phyloP scores from a whole-genome alignment of 2,797 vertebrate species.

The Gymnocypris eckloni region DNA sequence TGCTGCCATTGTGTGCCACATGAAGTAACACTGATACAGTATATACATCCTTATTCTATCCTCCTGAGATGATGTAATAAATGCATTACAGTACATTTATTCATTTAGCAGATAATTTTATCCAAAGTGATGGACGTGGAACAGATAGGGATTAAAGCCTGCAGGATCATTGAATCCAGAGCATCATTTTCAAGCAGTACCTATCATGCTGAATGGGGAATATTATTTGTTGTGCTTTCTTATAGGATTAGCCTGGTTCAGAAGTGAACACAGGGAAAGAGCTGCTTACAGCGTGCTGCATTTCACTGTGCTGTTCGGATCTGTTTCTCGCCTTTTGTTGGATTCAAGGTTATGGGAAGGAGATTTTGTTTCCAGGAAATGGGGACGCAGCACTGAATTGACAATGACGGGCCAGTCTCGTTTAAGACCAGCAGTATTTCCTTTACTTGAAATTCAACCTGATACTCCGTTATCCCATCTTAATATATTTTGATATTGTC shows the following conservation, averaged over 20 bases:
- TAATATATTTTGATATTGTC: neutral
- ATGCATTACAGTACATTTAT: neutral
- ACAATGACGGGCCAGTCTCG: slow-evolving; percentile 4
- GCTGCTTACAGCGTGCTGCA: slow-evolving; percentile 48
- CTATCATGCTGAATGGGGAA: slow-evolving; percentile 49
- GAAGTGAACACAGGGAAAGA: slow-evolving; percentile 46
- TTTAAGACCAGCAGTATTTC: slow-evolving; percentile 5
- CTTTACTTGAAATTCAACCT: slow-evolving; percentile 31
- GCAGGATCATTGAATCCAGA: neutral
- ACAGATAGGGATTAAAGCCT: neutral
- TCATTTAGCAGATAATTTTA: neutral
- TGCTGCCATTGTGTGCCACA: slow-evolving; percentile 15
- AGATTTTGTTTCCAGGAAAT: slow-evolving; percentile 45
- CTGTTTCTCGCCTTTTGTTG: slow-evolving; percentile 42
- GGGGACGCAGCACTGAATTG: slow-evolving; percentile 9
- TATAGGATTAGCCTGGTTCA: slow-evolving; percentile 67
- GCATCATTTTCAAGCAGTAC: neutral
- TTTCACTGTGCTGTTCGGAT: slow-evolving; percentile 16
- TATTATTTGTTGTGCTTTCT: slow-evolving; percentile 54
- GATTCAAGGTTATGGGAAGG: slow-evolving; percentile 1
- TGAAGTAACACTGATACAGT: neutral
- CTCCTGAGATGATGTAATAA: neutral
- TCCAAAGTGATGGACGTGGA: neutral
- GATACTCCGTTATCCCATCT: slow-evolving; percentile 29
- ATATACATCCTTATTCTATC: neutral